Conservation (phyloP, 2,888 invertebrate species). For the Pocota personata region DNA sequence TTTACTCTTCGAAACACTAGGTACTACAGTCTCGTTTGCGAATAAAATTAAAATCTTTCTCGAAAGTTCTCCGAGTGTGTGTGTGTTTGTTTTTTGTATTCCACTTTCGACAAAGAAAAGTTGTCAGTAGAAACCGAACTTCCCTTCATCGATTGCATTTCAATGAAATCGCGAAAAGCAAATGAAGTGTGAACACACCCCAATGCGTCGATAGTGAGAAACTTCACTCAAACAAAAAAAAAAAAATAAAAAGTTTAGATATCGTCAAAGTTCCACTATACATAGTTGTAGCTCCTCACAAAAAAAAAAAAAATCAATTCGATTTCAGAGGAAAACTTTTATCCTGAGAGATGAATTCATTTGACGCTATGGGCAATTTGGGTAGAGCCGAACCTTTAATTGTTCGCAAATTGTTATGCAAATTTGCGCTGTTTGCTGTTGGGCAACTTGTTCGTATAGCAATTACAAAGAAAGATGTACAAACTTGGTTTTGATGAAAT, state of each 20-base stretch:
- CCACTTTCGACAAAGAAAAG: constrained; percentile 23
- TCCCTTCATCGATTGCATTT: constrained; percentile 14
- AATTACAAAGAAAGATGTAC: not conserved
- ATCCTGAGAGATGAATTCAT: not conserved
- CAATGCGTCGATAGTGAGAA: not conserved
- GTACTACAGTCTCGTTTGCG: not conserved
- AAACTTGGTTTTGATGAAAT: too few species aligned
- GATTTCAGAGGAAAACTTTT: constrained; percentile 21
- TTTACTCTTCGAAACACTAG: not conserved
- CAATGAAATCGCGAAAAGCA: constrained; percentile 15
- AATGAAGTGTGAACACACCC: constrained; percentile 1
- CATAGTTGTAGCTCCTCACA: not conserved
- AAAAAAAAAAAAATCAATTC: constrained; percentile 9
- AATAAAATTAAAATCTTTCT: constrained; percentile 51
- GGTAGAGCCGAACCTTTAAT: constrained; percentile 25
- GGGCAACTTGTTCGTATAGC: not conserved
- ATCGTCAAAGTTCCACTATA: constrained; percentile 26
- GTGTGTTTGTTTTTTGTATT: constrained; percentile 20
- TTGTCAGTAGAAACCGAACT: constrained; percentile 30
- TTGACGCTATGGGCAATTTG: constrained; percentile 15
- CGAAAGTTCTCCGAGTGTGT: not conserved
- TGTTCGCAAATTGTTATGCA: constrained; percentile 43
- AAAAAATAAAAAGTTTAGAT: constrained; percentile 6
- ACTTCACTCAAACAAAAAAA: not conserved
- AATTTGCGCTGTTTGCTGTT: constrained; percentile 3